These are phyloP conservation scores for Lepidurus couesii DNA, from an alignment of 1,140 invertebrate species.

Conservation along the genomic window DNA sequence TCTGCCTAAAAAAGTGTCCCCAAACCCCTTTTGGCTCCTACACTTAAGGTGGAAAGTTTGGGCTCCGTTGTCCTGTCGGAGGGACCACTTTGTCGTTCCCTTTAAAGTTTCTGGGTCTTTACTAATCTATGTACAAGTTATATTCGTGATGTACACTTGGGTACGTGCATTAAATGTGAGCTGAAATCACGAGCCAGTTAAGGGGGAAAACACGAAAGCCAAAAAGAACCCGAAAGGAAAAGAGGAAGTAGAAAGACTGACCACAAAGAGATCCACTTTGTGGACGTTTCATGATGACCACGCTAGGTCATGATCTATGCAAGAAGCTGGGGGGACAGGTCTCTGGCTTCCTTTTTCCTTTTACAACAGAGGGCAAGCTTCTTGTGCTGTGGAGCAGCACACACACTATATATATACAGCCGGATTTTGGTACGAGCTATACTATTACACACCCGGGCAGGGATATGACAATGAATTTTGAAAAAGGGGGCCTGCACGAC, in stretches of 20 bases:
- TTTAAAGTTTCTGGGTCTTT: too few relatives aligned
- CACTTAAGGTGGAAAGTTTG: too few relatives aligned
- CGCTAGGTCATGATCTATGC: conserved; percentile 18
- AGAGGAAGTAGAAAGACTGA: conserved; percentile 15
- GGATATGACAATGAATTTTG: conserved; percentile 1
- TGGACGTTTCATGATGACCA: conserved; percentile 21
- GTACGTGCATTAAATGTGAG: background rate
- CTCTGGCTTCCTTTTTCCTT: background rate
- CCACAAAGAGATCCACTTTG: conserved; percentile 13
- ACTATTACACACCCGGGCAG: conserved; percentile 13
- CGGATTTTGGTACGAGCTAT: background rate
- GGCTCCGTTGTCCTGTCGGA: too few relatives aligned
- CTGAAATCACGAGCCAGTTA: background rate
- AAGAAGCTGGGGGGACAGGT: background rate
- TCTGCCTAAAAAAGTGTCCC: background rate
- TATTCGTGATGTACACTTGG: too few relatives aligned
- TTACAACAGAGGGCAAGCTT: background rate
- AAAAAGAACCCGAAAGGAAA: background rate
- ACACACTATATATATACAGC: background rate
- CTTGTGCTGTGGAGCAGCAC: background rate
- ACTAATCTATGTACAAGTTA: too few relatives aligned
- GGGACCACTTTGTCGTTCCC: too few relatives aligned
- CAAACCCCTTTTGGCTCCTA: too few relatives aligned
- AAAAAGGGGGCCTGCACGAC: conserved; percentile 20
- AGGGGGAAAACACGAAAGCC: background rate